A percentile compares a stretch with the other conserved stretches of the same genome.
Evolutionary conservation across 1,140 invertebrate species (phyloP).

Genomic region (Maconellicoccus hirsutus): DNA sequence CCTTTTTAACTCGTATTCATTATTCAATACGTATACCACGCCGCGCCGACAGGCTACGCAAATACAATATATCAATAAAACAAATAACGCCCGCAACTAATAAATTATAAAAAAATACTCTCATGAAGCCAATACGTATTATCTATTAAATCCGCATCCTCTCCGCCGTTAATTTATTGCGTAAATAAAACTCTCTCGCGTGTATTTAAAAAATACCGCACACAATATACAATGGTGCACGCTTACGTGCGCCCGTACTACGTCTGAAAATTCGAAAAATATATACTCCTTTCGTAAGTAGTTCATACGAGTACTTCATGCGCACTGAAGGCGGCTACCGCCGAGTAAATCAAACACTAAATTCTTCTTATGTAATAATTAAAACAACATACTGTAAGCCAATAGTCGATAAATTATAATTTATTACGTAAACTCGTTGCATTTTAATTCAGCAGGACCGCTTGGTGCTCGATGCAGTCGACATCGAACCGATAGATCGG

Average conservation of each 20-base stretch:
- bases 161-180: background rate
- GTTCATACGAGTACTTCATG: background rate
- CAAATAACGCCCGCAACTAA: slow-evolving; percentile 7
- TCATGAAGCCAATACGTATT: background rate
- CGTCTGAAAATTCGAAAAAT: background rate
- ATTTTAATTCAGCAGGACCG: background rate
- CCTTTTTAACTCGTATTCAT: background rate
- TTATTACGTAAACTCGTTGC: background rate
- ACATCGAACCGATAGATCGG: too few species aligned
- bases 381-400: background rate
- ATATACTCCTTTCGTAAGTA: background rate
- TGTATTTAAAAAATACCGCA: background rate
- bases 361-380: background rate
- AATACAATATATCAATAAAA: background rate
- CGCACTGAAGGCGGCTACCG: background rate
- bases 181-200: slow-evolving; percentile 4
- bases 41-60: background rate
- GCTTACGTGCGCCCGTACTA: too few species aligned
- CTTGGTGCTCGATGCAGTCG: background rate
- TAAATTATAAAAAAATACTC: background rate
- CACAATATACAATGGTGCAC: background rate
- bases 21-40: background rate
- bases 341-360: background rate
- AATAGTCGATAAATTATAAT: background rate
- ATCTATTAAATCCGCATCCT: background rate